Base-by-base conservation (phyloP, 23 tunicate species). In the Trididemnum miniatum region DNA sequence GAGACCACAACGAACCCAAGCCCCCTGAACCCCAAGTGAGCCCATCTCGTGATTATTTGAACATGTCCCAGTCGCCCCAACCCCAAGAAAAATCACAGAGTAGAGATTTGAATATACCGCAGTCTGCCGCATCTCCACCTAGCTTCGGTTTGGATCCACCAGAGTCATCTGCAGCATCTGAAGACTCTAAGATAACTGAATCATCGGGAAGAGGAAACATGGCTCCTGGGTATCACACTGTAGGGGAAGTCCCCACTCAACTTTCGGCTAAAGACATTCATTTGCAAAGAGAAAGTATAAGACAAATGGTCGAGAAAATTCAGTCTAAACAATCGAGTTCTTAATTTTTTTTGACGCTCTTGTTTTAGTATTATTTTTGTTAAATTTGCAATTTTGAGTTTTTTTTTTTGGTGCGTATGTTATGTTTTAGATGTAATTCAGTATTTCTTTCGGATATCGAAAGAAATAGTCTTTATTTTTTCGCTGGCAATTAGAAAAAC, bases 181-280 rank as follows among this genome's bases (percentile, higher is more conserved):
- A n/a, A n/a, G n/a, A n/a, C n/a, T n/a, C n/a, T n/a, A n/a, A n/a
- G n/a, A n/a, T n/a, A n/a, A n/a, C n/a, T n/a, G n/a, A n/a, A n/a
- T n/a, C n/a, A n/a, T n/a, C n/a, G n/a, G n/a, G n/a, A n/a, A n/a
- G n/a, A n/a, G 15, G 2, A 15, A 32, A 33, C n/a, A 28, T 65
- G 36, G 84, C 76, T 27, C 84, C 84, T 24, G 84, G 84, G 29
- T 80, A 35, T 65, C 71, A 32, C 1, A 80, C 84, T 1, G 35
- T 80, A 24, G 84, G 84, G 5, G 76, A 80, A 9, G n/a, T 24
- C 1, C 84, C 84, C 2, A 39, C 84, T 65, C 23, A 59, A 7
- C 51, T 79, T 15, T 29, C 71, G 34, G 29, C 28, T 0, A 59
- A 60, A 25, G 83, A 79, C 34, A 79, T 33, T n/a, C 29, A 33